phyloP scores from a whole-genome alignment of 2,888 invertebrate species.

The Eupelmus urozonus region DNA sequence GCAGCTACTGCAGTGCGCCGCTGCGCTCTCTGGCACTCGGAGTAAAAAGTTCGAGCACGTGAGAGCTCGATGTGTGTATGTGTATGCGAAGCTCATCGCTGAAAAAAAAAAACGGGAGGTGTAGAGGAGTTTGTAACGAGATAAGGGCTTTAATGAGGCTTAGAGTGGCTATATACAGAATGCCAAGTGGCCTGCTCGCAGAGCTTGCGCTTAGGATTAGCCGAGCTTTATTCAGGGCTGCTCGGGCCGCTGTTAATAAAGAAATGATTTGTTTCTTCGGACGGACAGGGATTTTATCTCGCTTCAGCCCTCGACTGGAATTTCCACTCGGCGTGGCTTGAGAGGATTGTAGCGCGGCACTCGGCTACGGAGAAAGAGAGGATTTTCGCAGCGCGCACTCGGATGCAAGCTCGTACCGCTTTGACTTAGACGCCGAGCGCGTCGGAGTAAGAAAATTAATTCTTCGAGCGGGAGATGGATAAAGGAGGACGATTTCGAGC shows the following conservation, averaged over 20 bases:
- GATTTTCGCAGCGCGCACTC: no score
- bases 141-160: conserved; percentile 57
- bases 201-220: no score
- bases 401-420: no score
- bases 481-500: no score
- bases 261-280: conserved; percentile 44
- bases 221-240: neutral
- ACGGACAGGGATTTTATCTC: neutral
- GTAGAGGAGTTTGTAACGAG: conserved; percentile 47
- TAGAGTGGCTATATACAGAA: conserved; percentile 26
- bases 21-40: neutral
- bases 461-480: no score
- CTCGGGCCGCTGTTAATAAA: conserved; percentile 37
- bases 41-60: no score
- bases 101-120: conserved; percentile 23
- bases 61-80: neutral
- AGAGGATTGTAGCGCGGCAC: no score
- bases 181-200: neutral
- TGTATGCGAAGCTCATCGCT: neutral
- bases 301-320: neutral
- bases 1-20: neutral
- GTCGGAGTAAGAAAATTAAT: no score
- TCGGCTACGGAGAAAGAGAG: no score
- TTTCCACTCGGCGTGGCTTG: no score
- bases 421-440: no score